Evolutionary conservation across 1,140 invertebrate species (phyloP), one percentile per base, ranked within the genome.

Genomic region (Odontomachus brunneus): DNA sequence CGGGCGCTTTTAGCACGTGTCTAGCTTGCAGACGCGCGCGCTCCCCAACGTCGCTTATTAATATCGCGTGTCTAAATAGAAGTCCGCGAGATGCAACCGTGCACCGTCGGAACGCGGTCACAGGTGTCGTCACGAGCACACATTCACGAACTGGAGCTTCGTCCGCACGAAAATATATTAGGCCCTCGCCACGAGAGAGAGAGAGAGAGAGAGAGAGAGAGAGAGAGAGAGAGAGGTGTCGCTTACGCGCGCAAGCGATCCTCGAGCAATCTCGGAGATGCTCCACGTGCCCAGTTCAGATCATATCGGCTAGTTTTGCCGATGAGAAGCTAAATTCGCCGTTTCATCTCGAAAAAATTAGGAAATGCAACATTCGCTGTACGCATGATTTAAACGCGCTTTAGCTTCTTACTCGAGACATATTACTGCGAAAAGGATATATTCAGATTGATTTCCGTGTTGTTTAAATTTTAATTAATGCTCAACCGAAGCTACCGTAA

Each of bases 41-140:
- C 69, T 24, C 44, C 53, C 38, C 48, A 48, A 22, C 53, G 57
- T 71, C 69, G 62, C 71, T 67, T 87, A 88, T 88, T 88, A 88
- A 88, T 88, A 87, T 81, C 86, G n/a, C 48, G 65, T 12, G 29
- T 81, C 75, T 84, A 81, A 75, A 87, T 82, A 84, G 65, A 72
- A 84, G 81, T 63, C 65, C 57, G 53, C 67, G 22, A 11, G 38
- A 66, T 53, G 66, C 53, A 66, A 38, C 19, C 51, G 65, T 33
- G 65, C 24, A 48, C 22, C 49, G 85, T 26, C 49, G 85, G 71
- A 87, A 84, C 85, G 86, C 86, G 86, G 86, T 84, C 85, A 82
- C 82, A 82, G 85, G 82, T 82, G 85, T 71, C 73, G 17, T 15
- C 55, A 66, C 3, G 38, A 5, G 53, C 14, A 33, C n/a, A 55